Evolutionary conservation across 2,797 vertebrate genomes (phyloP).

Genomic region (Telmatherina bonti): DNA sequence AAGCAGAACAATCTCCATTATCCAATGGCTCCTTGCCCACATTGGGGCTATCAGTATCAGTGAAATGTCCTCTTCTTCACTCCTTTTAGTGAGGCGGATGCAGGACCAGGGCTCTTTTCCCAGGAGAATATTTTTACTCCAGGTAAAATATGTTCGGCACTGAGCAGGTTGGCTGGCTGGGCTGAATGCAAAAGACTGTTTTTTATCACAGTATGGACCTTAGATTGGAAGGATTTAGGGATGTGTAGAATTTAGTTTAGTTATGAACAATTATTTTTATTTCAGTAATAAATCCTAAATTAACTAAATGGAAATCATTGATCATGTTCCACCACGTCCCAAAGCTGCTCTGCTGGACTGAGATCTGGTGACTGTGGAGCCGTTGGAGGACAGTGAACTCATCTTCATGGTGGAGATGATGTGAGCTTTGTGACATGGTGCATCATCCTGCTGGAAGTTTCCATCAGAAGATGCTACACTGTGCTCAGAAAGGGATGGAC

Average conservation of each 20-base stretch:
- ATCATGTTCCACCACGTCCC: too few relatives aligned
- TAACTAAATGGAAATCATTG: not conserved
- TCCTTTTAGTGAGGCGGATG: constrained; percentile 14
- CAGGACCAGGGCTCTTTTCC: constrained; percentile 9
- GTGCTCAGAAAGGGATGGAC: too few relatives aligned
- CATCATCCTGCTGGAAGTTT: too few relatives aligned
- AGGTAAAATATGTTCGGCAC: not conserved
- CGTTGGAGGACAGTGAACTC: too few relatives aligned
- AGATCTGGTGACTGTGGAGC: too few relatives aligned
- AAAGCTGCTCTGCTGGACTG: too few relatives aligned
- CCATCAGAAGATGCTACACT: too few relatives aligned
- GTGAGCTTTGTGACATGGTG: too few relatives aligned
- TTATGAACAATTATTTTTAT: too few relatives aligned
- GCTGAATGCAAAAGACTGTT: not conserved
- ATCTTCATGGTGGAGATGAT: too few relatives aligned
- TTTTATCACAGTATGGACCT: not conserved
- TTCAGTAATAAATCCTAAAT: not conserved
- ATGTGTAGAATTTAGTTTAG: too few relatives aligned
- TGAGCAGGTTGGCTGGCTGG: not conserved
- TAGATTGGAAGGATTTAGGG: too few relatives aligned
- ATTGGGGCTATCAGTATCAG: constrained; percentile 34
- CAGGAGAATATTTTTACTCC: not conserved
- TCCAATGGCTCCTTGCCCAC: constrained; percentile 61
- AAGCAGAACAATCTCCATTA: constrained; percentile 67
- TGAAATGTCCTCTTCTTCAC: constrained; percentile 41